Base-by-base conservation (phyloP, 2,113 vertebrate genomes). In the Otis tarda region DNA sequence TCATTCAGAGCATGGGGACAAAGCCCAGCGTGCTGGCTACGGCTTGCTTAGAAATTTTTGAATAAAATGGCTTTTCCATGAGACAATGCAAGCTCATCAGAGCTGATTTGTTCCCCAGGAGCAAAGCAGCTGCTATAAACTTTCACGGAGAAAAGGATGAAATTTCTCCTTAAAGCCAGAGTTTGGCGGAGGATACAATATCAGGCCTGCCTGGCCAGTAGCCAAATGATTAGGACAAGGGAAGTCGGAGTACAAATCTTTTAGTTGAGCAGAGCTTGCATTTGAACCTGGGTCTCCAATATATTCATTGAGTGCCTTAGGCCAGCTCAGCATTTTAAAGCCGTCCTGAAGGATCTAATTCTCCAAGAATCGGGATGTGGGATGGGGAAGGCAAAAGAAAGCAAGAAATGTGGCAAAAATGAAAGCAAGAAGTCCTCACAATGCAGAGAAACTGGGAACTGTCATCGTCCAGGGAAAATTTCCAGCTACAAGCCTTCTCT, bases 31-130 rank as follows among this genome's bases (percentile, higher is more conserved):
- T 71, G 77, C 77, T 95, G 65, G 64, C 57, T 84, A 35, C 2
- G 14, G 57, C 69, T 85, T 64, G 53, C 73, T 73, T 47, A n/a
- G 74, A 75, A 75, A 82, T 84, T 73, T 90, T 77, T 67, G 9
- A 87, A 73, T 93, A 89, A 94, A 95, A 94, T 83, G 84, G 61
- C 57, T 95, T 97, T 97, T 95, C 91, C 89, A 49, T 89, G 69
- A 94, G 74, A 94, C 94, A 95, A 71, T 13, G 22, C 53, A 65
- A 84, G 57, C 87, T 95, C 91, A 91, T 95, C 93, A 82, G 93
- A 41, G 76, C 74, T 93, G 94, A 96, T 95, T 82, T 94, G 84
- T 93, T 95, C 87, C 89, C 94, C 93, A 95, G 95, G 86, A 97
- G 78, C 86, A 37, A 39, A 82, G 83, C 93, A 94, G 89, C 87